Conservation (phyloP, 2,113 vertebrate species). For the Hassar affinis region DNA sequence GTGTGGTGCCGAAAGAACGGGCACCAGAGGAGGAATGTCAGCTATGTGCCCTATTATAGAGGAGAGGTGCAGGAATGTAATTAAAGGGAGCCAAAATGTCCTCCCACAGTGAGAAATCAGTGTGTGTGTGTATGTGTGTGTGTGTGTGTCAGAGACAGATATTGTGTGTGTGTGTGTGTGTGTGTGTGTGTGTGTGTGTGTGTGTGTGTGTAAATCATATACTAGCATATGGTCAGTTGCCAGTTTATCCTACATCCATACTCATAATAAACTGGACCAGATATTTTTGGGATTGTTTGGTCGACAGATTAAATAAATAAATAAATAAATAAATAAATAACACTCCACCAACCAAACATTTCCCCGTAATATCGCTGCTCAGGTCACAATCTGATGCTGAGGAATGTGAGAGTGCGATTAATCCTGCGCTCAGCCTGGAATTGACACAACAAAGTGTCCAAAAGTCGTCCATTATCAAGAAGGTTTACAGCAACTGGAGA, state of each 20-base stretch:
- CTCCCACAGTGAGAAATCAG: conserved; percentile 47
- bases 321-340: too few species aligned
- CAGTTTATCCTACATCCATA: not conserved
- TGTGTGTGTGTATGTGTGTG: conserved; percentile 17
- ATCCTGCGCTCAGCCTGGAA: too few species aligned
- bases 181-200: conserved; percentile 14
- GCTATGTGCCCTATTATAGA: conserved; percentile 73
- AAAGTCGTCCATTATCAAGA: too few species aligned
- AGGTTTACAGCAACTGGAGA: too few species aligned
- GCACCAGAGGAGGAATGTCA: conserved; percentile 75
- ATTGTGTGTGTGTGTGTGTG: too few species aligned
- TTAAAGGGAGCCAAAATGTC: conserved; percentile 67
- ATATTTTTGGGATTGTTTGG: not conserved
- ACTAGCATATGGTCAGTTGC: not conserved
- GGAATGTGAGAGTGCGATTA: too few species aligned
- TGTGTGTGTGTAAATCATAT: not conserved
- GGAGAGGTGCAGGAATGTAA: conserved; percentile 70
- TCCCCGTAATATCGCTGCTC: not conserved
- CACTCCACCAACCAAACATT: not conserved
- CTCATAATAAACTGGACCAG: not conserved
- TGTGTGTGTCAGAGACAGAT: not conserved
- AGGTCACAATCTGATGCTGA: not conserved
- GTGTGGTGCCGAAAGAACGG: conserved; percentile 55
- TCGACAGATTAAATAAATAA: not conserved
- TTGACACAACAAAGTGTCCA: too few species aligned